phyloP scores from a whole-genome alignment of 2,797 vertebrate genomes.

The Anabacerthia variegaticeps region DNA sequence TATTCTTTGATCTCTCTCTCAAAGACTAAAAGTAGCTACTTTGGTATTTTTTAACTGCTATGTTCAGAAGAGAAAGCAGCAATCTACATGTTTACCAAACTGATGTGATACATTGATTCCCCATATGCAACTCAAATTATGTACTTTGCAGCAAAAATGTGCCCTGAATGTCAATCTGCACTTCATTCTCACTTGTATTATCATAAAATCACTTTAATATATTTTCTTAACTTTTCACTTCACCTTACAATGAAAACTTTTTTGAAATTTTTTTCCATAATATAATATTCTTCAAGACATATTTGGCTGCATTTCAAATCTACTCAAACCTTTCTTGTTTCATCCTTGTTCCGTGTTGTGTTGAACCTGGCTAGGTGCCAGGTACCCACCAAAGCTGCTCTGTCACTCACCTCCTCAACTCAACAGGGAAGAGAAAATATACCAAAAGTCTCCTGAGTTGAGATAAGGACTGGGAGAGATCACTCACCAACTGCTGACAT shows the following conservation, averaged over 20 bases:
- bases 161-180: background rate
- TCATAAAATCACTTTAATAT: background rate
- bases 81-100: background rate
- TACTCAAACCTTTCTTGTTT: background rate
- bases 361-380: background rate
- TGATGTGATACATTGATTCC: background rate
- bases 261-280: background rate
- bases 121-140: background rate
- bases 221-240: background rate
- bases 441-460: background rate
- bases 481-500: background rate
- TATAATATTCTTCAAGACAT: background rate
- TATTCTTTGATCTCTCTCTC: background rate
- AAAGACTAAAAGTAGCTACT: background rate
- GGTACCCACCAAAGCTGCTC: background rate
- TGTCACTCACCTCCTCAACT: background rate
- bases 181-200: background rate
- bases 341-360: background rate
- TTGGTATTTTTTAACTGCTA: background rate
- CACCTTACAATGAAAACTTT: background rate
- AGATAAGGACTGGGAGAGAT: background rate
- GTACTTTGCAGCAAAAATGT: background rate
- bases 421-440: background rate
- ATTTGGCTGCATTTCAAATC: background rate
- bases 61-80: background rate